Evolutionary conservation across 2,888 invertebrate species (phyloP).

Genomic region (Leucoma salicis): DNA sequence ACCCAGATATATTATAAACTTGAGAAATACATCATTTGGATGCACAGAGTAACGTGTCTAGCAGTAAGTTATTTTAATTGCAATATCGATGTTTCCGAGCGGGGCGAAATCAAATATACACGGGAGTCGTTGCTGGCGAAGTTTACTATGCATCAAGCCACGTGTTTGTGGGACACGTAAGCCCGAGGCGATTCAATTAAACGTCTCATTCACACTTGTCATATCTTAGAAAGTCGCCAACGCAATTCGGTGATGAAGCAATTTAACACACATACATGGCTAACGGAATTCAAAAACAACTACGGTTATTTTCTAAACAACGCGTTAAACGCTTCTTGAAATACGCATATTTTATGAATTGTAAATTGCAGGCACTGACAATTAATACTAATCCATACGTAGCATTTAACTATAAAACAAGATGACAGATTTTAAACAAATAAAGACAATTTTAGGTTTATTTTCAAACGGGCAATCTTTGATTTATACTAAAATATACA

Average conservation of each 20-base stretch:
- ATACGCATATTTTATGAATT: no score
- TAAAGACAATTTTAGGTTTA: no score
- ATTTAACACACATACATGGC: slow-evolving; percentile 21
- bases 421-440: no score
- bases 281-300: slow-evolving; percentile 28
- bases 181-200: slow-evolving; percentile 52
- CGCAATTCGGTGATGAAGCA: slow-evolving; percentile 39
- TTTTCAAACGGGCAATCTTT: no score
- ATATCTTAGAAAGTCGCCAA: slow-evolving; percentile 45
- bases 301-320: slow-evolving; percentile 24
- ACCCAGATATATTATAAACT: no score
- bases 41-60: neutral
- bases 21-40: no score
- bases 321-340: slow-evolving; percentile 9
- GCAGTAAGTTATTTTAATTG: slow-evolving; percentile 11
- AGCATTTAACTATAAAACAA: no score
- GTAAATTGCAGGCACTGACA: no score
- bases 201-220: slow-evolving; percentile 46
- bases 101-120: slow-evolving; percentile 25
- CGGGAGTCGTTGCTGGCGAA: slow-evolving; percentile 14
- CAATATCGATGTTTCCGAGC: slow-evolving; percentile 17
- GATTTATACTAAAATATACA: no score
- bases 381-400: no score
- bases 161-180: slow-evolving; percentile 36
- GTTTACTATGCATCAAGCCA: slow-evolving; percentile 27